These are phyloP conservation scores for Lochmaea crataegi DNA, from an alignment of 2,888 invertebrate genomes.

Conservation along the genomic window DNA sequence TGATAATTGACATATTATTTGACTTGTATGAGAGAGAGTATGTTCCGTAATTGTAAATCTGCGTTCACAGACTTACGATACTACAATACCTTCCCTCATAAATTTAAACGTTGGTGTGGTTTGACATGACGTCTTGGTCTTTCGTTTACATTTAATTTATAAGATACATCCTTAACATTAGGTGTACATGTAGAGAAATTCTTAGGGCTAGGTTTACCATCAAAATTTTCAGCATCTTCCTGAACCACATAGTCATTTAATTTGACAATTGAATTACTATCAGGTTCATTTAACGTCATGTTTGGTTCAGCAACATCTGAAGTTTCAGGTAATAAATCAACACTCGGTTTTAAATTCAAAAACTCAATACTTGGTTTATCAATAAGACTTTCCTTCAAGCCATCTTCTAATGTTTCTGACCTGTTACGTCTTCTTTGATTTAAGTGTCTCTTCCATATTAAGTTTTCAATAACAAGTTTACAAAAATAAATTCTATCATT, in stretches of 20 bases:
- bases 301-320: constrained; percentile 1
- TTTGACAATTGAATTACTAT: neutral
- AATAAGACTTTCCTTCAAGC: neutral
- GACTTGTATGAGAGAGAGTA: neutral
- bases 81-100: constrained; percentile 2
- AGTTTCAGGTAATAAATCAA: neutral
- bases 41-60: neutral
- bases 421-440: too few species aligned
- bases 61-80: neutral
- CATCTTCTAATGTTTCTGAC: neutral
- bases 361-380: neutral
- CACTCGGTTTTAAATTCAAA: constrained; percentile 2
- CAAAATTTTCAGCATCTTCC: neutral
- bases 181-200: neutral
- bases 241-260: neutral
- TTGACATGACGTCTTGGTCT: neutral
- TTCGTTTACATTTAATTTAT: constrained; percentile 2
- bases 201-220: neutral
- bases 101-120: neutral
- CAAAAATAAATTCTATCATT: neutral
- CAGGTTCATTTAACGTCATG: neutral
- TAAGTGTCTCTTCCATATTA: too few species aligned
- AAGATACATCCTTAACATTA: neutral
- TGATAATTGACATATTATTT: too few species aligned
- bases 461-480: too few species aligned